phyloP scores from a whole-genome alignment of 2,113 vertebrate genomes.

The Sinocyclocheilus maitianheensis region DNA sequence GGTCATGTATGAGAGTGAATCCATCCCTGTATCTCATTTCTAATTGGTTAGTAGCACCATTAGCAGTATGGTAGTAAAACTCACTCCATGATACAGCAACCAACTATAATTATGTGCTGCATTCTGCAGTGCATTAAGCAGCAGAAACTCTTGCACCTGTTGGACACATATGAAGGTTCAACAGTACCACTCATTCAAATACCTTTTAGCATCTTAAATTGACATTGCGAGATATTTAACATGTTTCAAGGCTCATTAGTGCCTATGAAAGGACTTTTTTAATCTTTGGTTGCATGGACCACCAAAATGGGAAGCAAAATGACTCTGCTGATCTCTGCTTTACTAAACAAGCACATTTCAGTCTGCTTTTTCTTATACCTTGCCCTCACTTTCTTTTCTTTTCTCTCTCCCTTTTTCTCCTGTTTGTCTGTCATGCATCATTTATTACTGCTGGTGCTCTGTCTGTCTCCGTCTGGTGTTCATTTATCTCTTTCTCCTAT shows the following conservation, averaged over 20 bases:
- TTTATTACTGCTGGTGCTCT: constrained; percentile 41
- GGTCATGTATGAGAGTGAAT: not conserved
- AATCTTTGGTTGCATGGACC: constrained; percentile 7
- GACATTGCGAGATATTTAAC: not conserved
- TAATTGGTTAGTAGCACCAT: not conserved
- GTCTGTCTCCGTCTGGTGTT: constrained; percentile 60
- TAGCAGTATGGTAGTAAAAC: not conserved
- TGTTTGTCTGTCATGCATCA: constrained; percentile 70
- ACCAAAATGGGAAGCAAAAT: constrained; percentile 24
- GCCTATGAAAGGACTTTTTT: not conserved
- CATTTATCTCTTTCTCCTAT: constrained; percentile 24
- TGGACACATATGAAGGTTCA: not conserved
- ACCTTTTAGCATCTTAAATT: not conserved
- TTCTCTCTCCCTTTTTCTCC: constrained; percentile 65
- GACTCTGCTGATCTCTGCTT: constrained; percentile 53
- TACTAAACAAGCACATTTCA: constrained; percentile 59
- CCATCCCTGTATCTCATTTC: not conserved
- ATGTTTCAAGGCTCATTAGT: not conserved
- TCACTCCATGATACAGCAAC: not conserved
- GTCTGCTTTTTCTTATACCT: constrained; percentile 72
- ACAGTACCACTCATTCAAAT: not conserved
- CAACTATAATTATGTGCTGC: not conserved
- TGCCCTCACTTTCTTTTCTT: constrained; percentile 64
- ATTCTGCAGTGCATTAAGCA: not conserved
- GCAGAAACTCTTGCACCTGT: constrained; percentile 14